These are phyloP conservation scores for Coelopa frigida DNA, from an alignment of 1,140 invertebrate genomes.

Conservation along the genomic window DNA sequence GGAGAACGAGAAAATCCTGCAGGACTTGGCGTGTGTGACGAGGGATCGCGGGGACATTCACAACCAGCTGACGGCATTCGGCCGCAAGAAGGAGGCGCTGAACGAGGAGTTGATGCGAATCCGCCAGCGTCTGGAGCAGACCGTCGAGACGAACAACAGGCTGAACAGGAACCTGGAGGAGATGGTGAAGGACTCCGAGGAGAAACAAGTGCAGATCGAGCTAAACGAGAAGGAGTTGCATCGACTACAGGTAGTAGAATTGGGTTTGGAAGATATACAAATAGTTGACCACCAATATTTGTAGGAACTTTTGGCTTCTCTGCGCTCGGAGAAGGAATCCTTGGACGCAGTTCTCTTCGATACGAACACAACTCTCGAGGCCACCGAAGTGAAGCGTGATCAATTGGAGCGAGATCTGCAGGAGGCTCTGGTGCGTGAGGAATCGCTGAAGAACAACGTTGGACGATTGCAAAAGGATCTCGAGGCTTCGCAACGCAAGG, in stretches of 20 bases:
- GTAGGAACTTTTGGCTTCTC: conserved; percentile 66
- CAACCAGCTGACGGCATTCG: conserved; percentile 65
- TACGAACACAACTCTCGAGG: conserved; percentile 68
- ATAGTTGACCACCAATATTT: too few relatives aligned
- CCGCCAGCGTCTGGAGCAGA: conserved; percentile 67
- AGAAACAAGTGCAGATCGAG: conserved; percentile 72
- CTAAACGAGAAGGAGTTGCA: conserved; percentile 72
- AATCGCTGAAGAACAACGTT: conserved; percentile 63
- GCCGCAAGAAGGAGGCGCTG: conserved; percentile 67
- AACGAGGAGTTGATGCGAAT: conserved; percentile 69
- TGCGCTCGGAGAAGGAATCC: conserved; percentile 72
- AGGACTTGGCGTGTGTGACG: conserved; percentile 56
- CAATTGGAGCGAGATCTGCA: conserved; percentile 70
- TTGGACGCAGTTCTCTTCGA: conserved; percentile 74
- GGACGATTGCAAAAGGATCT: conserved; percentile 64
- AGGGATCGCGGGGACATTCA: conserved; percentile 68
- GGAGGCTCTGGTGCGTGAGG: conserved; percentile 66
- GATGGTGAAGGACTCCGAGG: conserved; percentile 73
- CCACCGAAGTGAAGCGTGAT: conserved; percentile 59
- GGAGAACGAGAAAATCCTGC: conserved; percentile 70
- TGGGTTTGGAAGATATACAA: not conserved
- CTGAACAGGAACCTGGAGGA: conserved; percentile 71
- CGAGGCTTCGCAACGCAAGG: conserved; percentile 64
- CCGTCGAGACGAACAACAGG: conserved; percentile 66
- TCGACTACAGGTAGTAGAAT: conserved; percentile 47